Evolutionary conservation across 2,888 invertebrate species (phyloP), one percentile per base, ranked within the genome.

Genomic region (Drosophila ezoana): DNA sequence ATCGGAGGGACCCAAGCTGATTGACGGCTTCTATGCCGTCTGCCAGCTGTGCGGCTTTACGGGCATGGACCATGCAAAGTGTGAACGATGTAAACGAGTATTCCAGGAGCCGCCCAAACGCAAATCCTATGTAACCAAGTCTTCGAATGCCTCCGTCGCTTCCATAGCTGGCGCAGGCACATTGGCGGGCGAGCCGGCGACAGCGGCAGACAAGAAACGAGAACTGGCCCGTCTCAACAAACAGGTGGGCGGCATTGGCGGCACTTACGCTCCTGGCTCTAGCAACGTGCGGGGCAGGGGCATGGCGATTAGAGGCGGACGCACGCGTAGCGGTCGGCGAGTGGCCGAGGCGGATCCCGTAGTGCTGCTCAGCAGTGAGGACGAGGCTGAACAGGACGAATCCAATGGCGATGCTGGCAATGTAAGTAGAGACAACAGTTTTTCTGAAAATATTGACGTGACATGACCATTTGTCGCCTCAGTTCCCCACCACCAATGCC

Each of bases 11-110:
- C 94, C 95, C 4, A 94, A 95, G 79, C 94, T 93, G 72, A 93
- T 96, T 33, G 94, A 95, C 38, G 96, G 96, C 53, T 95, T 94
- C 93, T 92, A 95, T 76, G 96, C 96, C 8, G 94, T 97, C 1
- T 98, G 98, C 92, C 94, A 94, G 72, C 94, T 94, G 75, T 98
- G 98, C 91, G 97, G 97, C 16, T 95, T 95, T 89, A 94, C 95
- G 47, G 96, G 97, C 54, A 94, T 94, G 81, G 95, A 97, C 91
- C 96, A 97, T 91, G 95, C 95, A 80, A 94, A 94, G 69, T 98
- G 98, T 92, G 95, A 95, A 92, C 93, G 94, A 78, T 96, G 96
- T 93, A 95, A 94, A 90, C 93, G 95, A 84, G 94, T 95, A 88
- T 94, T 96, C 80, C 94, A 95, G 1, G 95, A 95, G 69, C 95